Percentiles rank a stretch among this genome's conserved stretches.
Conservation (phyloP, 2,113 vertebrate genomes). For the Urocitellus parryii region DNA sequence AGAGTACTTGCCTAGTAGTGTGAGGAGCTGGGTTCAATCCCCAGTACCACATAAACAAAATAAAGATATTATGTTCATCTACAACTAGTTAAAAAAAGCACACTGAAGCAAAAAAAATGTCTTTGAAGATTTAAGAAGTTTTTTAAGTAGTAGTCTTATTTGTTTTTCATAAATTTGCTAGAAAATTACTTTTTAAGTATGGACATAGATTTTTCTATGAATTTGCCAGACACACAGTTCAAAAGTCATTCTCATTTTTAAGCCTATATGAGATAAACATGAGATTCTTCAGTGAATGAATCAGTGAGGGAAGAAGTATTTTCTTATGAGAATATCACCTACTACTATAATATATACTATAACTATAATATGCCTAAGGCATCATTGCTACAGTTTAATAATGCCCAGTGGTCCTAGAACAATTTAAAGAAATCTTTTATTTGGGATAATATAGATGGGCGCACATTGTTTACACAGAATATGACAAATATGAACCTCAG, state of each 20-base stretch:
- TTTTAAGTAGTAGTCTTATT: conserved; percentile 28
- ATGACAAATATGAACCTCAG: background rate
- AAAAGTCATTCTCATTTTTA: background rate
- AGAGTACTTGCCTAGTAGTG: too few relatives aligned
- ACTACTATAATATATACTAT: too few relatives aligned
- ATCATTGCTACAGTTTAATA: conserved; percentile 30
- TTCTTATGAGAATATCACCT: background rate
- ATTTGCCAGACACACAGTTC: background rate
- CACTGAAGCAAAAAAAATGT: background rate
- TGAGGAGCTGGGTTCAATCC: too few relatives aligned
- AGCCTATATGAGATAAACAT: background rate
- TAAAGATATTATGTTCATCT: too few relatives aligned
- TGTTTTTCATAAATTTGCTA: background rate
- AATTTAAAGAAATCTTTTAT: conserved; percentile 8
- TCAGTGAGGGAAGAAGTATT: background rate
- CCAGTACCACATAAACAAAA: too few relatives aligned
- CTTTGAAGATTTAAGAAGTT: background rate
- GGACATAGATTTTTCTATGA: background rate
- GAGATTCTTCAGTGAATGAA: background rate
- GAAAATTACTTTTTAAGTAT: background rate
- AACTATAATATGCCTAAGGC: background rate
- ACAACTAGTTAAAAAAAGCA: background rate
- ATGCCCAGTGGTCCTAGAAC: too few relatives aligned
- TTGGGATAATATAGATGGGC: background rate
- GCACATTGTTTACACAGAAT: background rate